Evolutionary conservation across 2,797 vertebrate species (phyloP).

Genomic region (Manis crassicaudata): DNA sequence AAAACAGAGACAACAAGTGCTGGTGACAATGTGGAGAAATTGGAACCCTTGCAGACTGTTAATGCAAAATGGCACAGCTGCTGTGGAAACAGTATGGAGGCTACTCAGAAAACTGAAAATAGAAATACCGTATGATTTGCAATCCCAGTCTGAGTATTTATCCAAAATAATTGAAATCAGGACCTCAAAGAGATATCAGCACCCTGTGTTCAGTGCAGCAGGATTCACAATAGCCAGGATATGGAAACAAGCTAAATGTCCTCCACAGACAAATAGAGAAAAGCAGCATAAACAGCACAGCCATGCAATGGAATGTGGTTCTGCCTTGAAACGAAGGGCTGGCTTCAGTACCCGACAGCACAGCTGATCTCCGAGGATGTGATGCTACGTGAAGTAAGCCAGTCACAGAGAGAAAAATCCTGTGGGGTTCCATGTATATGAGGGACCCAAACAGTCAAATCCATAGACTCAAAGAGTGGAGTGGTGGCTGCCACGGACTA

Average conservation of each 20-base stretch:
- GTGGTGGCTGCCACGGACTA: background rate
- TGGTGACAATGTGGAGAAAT: background rate
- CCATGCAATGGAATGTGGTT: rapidly evolving
- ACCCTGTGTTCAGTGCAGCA: rapidly evolving
- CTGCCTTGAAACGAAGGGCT: too few species aligned
- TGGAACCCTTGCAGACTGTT: rapidly evolving
- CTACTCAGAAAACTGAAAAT: background rate
- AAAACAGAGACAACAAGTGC: rapidly evolving
- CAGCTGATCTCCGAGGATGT: rapidly evolving
- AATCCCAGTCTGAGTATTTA: background rate
- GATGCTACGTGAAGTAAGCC: background rate
- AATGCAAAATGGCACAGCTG: rapidly evolving
- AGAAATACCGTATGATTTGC: background rate
- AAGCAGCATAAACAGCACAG: rapidly evolving
- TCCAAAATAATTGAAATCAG: background rate
- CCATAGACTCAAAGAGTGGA: background rate
- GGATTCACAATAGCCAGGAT: rapidly evolving
- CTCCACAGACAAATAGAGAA: rapidly evolving
- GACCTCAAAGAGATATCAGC: background rate
- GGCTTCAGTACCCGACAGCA: rapidly evolving
- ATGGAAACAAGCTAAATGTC: rapidly evolving
- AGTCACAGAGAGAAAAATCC: background rate
- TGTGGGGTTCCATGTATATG: rapidly evolving
- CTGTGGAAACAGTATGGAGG: rapidly evolving
- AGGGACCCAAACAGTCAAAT: rapidly evolving